phyloP scores from a whole-genome alignment of 2,888 invertebrate species.

The Brenthis ino region DNA sequence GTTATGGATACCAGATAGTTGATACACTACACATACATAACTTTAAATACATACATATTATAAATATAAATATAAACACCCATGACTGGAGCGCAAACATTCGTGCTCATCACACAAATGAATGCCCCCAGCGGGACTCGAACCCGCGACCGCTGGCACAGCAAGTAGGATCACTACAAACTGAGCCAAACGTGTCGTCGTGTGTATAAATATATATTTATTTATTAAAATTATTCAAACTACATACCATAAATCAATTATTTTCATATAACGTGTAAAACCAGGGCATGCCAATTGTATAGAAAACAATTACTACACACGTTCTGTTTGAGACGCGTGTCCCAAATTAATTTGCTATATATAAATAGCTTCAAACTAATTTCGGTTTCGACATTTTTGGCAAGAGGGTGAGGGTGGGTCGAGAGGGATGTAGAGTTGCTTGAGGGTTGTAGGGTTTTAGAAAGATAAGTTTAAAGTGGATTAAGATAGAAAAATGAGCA shows the following conservation, averaged over 20 bases:
- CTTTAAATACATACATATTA: too few relatives aligned
- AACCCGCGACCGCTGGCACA: too few relatives aligned
- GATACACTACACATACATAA: too few relatives aligned
- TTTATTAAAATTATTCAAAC: not conserved
- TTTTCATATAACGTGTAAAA: not conserved
- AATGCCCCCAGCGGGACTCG: too few relatives aligned
- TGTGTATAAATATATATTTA: too few relatives aligned
- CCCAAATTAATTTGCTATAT: slow-evolving; percentile 20
- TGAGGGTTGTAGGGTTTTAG: not conserved
- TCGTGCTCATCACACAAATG: too few relatives aligned
- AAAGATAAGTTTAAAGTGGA: not conserved
- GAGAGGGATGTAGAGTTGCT: slow-evolving; percentile 5
- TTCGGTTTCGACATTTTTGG: slow-evolving; percentile 18
- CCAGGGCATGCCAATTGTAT: not conserved
- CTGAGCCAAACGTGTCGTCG: too few relatives aligned
- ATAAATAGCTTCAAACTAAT: slow-evolving; percentile 16
- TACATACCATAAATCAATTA: too few relatives aligned
- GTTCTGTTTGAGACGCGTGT: slow-evolving; percentile 11
- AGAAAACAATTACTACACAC: slow-evolving; percentile 3
- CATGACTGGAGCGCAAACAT: too few relatives aligned
- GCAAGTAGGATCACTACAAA: too few relatives aligned
- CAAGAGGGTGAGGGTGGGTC: slow-evolving; percentile 11
- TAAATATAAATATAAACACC: too few relatives aligned
- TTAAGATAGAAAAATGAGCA: slow-evolving; percentile 1
- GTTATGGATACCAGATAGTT: too few relatives aligned